phyloP scores from a whole-genome alignment of 92 coral and sea anemone species.

The Muricea muricata region DNA sequence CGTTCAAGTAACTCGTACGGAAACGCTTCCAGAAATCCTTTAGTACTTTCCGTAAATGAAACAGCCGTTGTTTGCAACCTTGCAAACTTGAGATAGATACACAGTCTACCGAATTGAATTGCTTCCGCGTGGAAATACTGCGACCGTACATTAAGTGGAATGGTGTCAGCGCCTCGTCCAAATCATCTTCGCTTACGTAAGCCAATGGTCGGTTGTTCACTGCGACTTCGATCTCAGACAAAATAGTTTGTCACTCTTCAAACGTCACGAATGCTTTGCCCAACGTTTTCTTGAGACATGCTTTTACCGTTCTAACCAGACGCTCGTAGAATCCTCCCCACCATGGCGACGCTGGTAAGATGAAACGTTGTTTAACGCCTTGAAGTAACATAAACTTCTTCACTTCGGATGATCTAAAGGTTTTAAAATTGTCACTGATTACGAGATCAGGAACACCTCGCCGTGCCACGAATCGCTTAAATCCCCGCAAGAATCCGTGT shows the following conservation, averaged over 20 bases:
- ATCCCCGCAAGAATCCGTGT: slow-evolving; percentile 29
- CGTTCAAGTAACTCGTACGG: slow-evolving; percentile 10
- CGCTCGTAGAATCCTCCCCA: slow-evolving; percentile 62
- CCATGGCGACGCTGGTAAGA: slow-evolving; percentile 43
- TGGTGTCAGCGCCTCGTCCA: slow-evolving; percentile 37
- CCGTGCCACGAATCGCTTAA: slow-evolving; percentile 38
- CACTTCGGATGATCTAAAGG: slow-evolving; percentile 32
- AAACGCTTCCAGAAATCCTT: slow-evolving; percentile 42
- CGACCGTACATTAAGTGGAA: slow-evolving; percentile 40
- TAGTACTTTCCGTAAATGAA: slow-evolving; percentile 6
- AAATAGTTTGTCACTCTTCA: slow-evolving; percentile 32
- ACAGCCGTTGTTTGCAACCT: slow-evolving; percentile 3
- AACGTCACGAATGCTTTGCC: slow-evolving; percentile 21
- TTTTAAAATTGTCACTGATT: slow-evolving; percentile 33
- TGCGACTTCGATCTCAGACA: slow-evolving; percentile 35
- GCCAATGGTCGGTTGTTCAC: slow-evolving; percentile 37
- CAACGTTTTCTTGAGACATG: slow-evolving; percentile 43
- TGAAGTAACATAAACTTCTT: slow-evolving; percentile 31
- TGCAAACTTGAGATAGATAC: background rate
- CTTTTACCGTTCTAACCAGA: slow-evolving; percentile 50
- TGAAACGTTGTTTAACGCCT: slow-evolving; percentile 33
- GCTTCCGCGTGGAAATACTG: background rate
- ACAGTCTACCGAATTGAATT: background rate
- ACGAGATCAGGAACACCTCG: slow-evolving; percentile 23
- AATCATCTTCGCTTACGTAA: slow-evolving; percentile 40